A percentile compares a stretch with the other conserved stretches of the same genome.
Conservation (phyloP, 2,888 invertebrate genomes). For the Lycocerus yunnanus region DNA sequence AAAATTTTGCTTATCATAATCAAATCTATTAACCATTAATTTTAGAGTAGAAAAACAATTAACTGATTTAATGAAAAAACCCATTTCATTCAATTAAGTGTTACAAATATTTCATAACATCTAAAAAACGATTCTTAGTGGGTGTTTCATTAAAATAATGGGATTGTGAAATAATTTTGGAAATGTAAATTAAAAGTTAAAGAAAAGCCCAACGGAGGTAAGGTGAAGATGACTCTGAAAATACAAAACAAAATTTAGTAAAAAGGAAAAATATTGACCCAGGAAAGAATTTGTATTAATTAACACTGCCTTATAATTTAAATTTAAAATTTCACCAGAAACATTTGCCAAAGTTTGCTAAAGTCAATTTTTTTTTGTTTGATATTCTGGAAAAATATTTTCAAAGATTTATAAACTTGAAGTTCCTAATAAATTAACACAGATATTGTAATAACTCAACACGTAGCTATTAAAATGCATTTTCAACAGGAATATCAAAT, state of each 20-base stretch:
- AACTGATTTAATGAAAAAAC: not conserved
- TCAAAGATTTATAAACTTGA: not conserved
- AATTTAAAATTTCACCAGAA: no score
- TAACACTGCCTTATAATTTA: no score
- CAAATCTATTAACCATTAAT: not conserved
- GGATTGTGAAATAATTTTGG: not conserved
- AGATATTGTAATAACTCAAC: not conserved
- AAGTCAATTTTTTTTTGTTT: no score
- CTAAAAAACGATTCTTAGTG: not conserved
- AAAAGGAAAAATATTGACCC: no score
- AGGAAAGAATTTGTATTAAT: no score
- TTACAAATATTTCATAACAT: not conserved
- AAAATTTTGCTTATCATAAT: not conserved
- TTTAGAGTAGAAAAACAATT: not conserved
- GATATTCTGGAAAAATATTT: no score
- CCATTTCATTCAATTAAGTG: not conserved
- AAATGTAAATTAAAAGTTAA: not conserved
- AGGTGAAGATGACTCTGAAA: no score
- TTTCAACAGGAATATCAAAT: not conserved
- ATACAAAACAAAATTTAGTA: no score
- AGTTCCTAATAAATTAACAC: not conserved
- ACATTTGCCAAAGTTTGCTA: no score
- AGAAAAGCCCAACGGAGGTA: no score
- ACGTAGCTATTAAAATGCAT: not conserved
- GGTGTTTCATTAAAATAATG: not conserved